phyloP scores from a whole-genome alignment of 2,797 vertebrate genomes.

The Danio choprae region DNA sequence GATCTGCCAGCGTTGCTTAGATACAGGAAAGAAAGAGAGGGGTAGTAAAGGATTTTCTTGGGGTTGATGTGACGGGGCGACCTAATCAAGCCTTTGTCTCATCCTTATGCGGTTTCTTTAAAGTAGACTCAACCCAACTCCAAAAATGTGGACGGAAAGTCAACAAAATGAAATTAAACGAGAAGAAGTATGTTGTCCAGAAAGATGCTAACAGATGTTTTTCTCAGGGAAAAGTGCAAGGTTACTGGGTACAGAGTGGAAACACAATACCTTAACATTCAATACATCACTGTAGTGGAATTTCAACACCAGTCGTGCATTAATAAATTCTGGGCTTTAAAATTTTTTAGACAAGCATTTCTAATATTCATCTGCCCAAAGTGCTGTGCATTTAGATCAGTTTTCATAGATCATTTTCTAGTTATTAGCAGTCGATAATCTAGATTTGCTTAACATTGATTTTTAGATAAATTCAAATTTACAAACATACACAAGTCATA shows the following conservation, averaged over 20 bases:
- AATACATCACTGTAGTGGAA: background rate
- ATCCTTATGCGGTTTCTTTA: background rate
- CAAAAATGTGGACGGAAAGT: conserved; percentile 14
- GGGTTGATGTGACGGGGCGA: conserved; percentile 36
- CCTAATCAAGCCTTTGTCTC: conserved; percentile 35
- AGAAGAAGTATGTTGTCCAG: background rate
- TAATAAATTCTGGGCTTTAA: conserved; percentile 1
- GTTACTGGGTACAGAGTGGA: background rate
- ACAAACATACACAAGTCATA: no score
- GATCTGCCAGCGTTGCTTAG: conserved; percentile 66
- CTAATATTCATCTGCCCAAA: background rate
- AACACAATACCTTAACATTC: background rate
- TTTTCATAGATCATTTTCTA: background rate
- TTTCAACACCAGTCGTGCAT: background rate
- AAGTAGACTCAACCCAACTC: conserved; percentile 4
- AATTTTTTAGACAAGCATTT: background rate
- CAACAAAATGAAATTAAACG: conserved; percentile 3
- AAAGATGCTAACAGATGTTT: background rate
- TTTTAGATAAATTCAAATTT: no score
- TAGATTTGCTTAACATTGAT: background rate
- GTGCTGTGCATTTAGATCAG: background rate
- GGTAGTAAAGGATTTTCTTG: conserved; percentile 47
- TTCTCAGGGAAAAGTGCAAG: background rate
- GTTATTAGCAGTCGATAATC: background rate
- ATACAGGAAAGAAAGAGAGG: conserved; percentile 59